phyloP scores from a whole-genome alignment of 2,888 invertebrate species.

The Lumbricus terrestris region DNA sequence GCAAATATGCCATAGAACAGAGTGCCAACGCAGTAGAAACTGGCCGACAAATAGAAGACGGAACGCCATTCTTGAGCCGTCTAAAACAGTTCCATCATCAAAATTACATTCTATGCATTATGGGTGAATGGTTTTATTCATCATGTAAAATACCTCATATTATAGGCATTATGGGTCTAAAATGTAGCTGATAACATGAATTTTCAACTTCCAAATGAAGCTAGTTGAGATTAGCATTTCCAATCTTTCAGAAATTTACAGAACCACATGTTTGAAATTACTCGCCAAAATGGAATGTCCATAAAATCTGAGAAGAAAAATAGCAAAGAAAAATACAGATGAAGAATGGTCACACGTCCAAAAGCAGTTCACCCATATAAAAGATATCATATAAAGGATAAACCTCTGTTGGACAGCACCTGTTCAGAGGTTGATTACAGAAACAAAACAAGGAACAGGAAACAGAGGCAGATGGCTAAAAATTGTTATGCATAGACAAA shows the following conservation, averaged over 20 bases:
- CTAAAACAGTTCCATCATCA: constrained; percentile 28
- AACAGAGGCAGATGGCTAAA: no score
- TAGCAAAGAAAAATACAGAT: no score
- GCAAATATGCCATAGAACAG: constrained; percentile 78
- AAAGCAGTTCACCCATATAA: no score
- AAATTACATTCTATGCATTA: not conserved
- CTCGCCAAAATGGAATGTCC: not conserved
- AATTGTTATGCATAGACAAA: no score
- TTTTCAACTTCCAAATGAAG: not conserved
- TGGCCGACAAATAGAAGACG: constrained; percentile 81
- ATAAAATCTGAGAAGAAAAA: no score
- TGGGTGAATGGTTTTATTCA: not conserved
- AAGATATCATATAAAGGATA: no score
- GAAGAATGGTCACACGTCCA: no score
- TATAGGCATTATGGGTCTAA: not conserved
- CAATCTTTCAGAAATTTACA: not conserved
- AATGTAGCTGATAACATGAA: not conserved
- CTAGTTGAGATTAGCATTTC: not conserved
- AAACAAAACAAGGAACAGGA: no score
- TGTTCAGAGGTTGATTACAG: no score
- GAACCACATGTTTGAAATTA: not conserved
- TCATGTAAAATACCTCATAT: not conserved
- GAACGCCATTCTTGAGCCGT: constrained; percentile 73
- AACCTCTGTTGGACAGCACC: no score
- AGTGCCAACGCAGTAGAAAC: constrained; percentile 80